A percentile compares a stretch with the other conserved stretches of the same genome.
Conservation (phyloP, 2,888 invertebrate species). For the Gymnocheta viridis region DNA sequence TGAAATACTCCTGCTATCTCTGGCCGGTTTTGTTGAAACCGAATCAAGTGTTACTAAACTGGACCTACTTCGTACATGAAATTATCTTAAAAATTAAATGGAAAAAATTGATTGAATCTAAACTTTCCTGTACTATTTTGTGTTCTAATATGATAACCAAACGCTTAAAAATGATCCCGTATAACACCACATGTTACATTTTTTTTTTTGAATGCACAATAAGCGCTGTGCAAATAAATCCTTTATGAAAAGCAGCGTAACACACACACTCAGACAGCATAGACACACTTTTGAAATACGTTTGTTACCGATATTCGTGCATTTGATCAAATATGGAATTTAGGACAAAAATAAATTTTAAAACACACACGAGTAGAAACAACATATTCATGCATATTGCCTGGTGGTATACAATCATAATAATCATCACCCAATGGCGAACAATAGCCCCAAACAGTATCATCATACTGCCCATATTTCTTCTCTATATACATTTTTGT, state of each 20-base stretch:
- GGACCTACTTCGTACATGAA: too few relatives aligned
- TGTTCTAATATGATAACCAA: background rate
- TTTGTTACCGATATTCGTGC: conserved; percentile 26
- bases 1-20: too few relatives aligned
- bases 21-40: too few relatives aligned
- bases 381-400: background rate
- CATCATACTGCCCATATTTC: background rate
- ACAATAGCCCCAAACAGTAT: conserved; percentile 12
- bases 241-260: background rate
- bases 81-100: too few relatives aligned
- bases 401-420: conserved; percentile 49
- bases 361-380: conserved; percentile 11
- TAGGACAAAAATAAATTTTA: conserved; percentile 58
- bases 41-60: too few relatives aligned
- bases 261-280: too few relatives aligned
- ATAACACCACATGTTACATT: background rate
- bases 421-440: conserved; percentile 30
- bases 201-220: too few relatives aligned
- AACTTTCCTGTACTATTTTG: too few relatives aligned
- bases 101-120: too few relatives aligned
- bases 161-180: background rate
- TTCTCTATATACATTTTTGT: background rate
- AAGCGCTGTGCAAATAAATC: conserved; percentile 20
- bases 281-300: background rate
- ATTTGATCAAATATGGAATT: conserved; percentile 57